Percentiles rank a stretch among this genome's conserved stretches.
phyloP scores from a whole-genome alignment of 2,797 vertebrate species.

The Florisuga fusca region DNA sequence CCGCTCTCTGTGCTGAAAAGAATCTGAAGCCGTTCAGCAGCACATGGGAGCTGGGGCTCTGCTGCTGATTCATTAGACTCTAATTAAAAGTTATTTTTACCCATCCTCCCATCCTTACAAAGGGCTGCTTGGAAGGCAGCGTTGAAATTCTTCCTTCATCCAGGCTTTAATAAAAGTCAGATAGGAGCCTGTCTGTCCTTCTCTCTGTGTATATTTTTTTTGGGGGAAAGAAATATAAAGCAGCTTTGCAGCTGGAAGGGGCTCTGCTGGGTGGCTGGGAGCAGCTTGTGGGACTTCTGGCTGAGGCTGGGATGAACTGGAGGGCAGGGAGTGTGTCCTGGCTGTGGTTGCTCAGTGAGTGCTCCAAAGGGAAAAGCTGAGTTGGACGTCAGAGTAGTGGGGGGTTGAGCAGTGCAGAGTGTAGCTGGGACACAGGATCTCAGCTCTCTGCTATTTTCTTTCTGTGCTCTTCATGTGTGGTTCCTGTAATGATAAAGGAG shows the following conservation, averaged over 20 bases:
- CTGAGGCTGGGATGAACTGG: background rate
- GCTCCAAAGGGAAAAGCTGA: background rate
- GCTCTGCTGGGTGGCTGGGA: background rate
- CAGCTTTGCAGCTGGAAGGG: background rate
- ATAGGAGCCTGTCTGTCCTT: conserved; percentile 7
- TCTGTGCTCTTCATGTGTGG: background rate
- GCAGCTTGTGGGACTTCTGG: background rate
- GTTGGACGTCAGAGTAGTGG: background rate
- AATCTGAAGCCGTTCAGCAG: background rate
- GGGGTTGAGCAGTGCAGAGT: background rate
- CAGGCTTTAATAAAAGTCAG: conserved; percentile 27
- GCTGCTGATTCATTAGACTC: conserved; percentile 50
- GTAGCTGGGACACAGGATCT: background rate
- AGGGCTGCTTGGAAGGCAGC: conserved; percentile 6
- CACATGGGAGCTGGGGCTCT: conserved; percentile 1
- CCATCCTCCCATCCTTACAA: conserved; percentile 26
- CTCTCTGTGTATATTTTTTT: background rate
- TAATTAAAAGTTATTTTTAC: conserved; percentile 62
- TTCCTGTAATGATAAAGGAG: background rate
- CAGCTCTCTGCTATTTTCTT: background rate
- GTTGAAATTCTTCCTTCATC: conserved; percentile 20
- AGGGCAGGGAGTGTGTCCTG: background rate
- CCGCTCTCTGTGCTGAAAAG: background rate
- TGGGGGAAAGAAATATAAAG: background rate
- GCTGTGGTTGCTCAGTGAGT: background rate